phyloP scores from a whole-genome alignment of 2,888 invertebrate species.

The Acanthosepion pharaonis region DNA sequence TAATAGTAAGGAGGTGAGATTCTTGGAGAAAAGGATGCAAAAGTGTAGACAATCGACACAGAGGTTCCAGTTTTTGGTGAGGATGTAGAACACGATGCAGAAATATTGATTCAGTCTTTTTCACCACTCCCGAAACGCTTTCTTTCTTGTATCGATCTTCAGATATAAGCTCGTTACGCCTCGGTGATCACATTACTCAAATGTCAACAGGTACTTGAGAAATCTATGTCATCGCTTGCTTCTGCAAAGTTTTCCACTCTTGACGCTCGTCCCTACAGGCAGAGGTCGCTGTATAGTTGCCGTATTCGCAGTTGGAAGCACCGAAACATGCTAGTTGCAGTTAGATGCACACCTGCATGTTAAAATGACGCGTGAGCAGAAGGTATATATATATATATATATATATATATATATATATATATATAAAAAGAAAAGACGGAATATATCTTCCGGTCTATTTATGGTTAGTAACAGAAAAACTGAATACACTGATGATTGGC shows the following conservation, averaged over 20 bases:
- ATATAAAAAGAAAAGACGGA: background rate
- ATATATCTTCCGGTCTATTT: background rate
- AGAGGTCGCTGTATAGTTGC: background rate
- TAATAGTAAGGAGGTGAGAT: no score
- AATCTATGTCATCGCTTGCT: background rate
- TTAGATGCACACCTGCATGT: background rate
- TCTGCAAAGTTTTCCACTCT: no score
- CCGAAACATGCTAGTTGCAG: background rate
- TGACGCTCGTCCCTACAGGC: background rate
- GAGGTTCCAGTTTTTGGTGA: no score
- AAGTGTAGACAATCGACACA: background rate
- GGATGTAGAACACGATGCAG: background rate
- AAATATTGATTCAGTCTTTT: background rate
- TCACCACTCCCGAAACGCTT: background rate
- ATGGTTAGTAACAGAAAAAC: background rate
- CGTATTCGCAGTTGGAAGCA: background rate
- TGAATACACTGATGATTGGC: no score
- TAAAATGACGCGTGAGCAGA: no score
- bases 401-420: no score
- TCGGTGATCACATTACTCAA: background rate
- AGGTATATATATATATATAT: no score
- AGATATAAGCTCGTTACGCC: background rate
- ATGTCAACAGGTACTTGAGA: background rate
- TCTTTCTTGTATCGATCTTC: background rate
- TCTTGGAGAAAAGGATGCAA: background rate